Evolutionary conservation across 2,113 vertebrate species (phyloP), one percentile per base, ranked within the genome.

Genomic region (Argyrosomus japonicus): DNA sequence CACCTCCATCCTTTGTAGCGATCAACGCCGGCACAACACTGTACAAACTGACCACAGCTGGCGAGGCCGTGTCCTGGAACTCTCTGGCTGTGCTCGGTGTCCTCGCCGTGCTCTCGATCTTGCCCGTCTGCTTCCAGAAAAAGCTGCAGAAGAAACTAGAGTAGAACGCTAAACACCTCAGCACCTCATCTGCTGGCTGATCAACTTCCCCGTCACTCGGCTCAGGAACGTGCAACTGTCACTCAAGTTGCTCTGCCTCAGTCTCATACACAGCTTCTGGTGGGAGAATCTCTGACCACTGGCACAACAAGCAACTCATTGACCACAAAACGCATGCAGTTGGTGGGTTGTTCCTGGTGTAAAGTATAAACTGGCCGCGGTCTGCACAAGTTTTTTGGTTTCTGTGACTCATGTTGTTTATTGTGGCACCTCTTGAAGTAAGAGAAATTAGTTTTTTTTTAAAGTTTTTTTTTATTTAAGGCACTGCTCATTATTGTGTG

Each of bases 31-130:
- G 98, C 74, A 99, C 98, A 56, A 99, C 98, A 10, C 92, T 99
- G 36, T 99, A 99, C 94, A 98, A 99, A 83, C 97, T 99, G 85
- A 99, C 98, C 50, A 99, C 98, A 69, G 98, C 98, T 2, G 98
- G 98, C 8, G 98, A 99, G 94, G 98, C 98, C 3, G 97, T 99
- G 90, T 99, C 98, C 91, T 99, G 97, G 98, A 97, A 97, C 94
- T 99, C 98, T 75, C 94, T 99, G 74, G 96, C 97, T 68, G 94
- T 99, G 80, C 96, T 99, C 17, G 99, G 97, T 77, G 73, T 98
- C 11, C 95, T 99, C 48, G 98, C 98, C 4, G 93, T 97, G 73
- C 96, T 99, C 74, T 99, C 98, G 64, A 97, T 99, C 87, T 87
- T 99, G 57, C 98, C 98, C 29, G 97, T 98, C 70, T 95, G 97